Evolutionary conservation across 1,140 invertebrate genomes (phyloP), one percentile per base, ranked within the genome.

Genomic region (Bicyclus anynana): DNA sequence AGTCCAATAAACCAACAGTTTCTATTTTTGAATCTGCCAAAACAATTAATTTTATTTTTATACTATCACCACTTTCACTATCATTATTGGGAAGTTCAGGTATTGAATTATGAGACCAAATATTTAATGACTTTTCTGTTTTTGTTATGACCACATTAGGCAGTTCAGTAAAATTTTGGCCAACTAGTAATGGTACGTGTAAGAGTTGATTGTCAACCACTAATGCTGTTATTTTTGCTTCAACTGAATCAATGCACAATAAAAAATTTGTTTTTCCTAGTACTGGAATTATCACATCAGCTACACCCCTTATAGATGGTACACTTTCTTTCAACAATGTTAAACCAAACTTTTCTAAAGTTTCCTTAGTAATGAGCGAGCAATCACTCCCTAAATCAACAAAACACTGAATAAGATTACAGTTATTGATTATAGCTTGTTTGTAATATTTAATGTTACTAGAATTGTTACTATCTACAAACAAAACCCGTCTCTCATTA

Each of bases 111-210:
- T n/a, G n/a, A n/a, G n/a, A n/a, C n/a, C n/a, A n/a, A n/a, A n/a
- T n/a, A n/a, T n/a, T n/a, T n/a, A 35, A 35, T 12, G 33, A 35
- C 4, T 48, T 26, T 26, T 44, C 35, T 10, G 55, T 51, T 42
- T 58, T 58, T 29, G 26, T 58, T 21, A 46, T 44, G 2, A 57
- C 16, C 0, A 58, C 29, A 44, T 58, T 9, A 1, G 55, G 48
- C 35, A 51, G 17, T 17, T 57, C 47, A 6, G 55, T 42, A 51
- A 58, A 58, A 44, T 58, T 58, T 35, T 58, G 55, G 2, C 55
- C 55, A 21, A 58, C 14, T 21, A 58, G 48, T 18, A 58, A 20
- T 5, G 47, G 35, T 20, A 49, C 12, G 18, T 57, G 54, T 33
- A 57, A 42, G 18, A 40, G 20, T 18, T 57, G n/a, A 6, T 29